Percentiles rank a stretch among this genome's conserved stretches.
Evolutionary conservation across 2,888 invertebrate genomes (phyloP).

Genomic region (Cephus spinipes): DNA sequence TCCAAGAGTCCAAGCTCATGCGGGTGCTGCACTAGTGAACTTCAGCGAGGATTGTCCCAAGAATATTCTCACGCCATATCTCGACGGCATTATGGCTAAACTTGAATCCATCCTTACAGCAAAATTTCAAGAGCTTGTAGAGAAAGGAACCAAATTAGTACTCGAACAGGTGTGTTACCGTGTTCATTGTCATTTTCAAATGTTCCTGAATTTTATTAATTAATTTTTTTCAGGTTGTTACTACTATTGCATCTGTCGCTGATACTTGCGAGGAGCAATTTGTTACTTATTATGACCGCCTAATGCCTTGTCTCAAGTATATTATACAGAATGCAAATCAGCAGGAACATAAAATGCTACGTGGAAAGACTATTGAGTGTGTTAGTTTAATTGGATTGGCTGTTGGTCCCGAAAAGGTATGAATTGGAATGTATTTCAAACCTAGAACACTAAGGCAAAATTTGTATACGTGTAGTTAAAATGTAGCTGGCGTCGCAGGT

Average conservation of each 20-base stretch:
- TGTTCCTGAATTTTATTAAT: neutral
- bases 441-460: neutral
- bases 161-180: constrained; percentile 81
- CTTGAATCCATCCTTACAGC: constrained; percentile 89
- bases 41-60: constrained; percentile 99
- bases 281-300: constrained; percentile 90
- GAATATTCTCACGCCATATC: constrained; percentile 88
- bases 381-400: constrained; percentile 96
- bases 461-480: neutral
- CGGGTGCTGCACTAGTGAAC: constrained; percentile 96
- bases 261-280: constrained; percentile 98
- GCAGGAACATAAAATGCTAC: constrained; percentile 87
- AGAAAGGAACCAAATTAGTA: constrained; percentile 95
- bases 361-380: constrained; percentile 99
- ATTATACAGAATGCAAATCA: constrained; percentile 95
- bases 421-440: constrained; percentile 1
- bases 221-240: constrained; percentile 75
- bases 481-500: neutral
- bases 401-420: constrained; percentile 79
- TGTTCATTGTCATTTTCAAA: neutral
- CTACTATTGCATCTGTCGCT: constrained; percentile 97
- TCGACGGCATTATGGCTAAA: constrained; percentile 92
- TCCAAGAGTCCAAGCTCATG: constrained; percentile 88
- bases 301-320: constrained; percentile 93
- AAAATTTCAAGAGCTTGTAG: constrained; percentile 94